These are phyloP conservation scores for Mesocentrotus franciscanus DNA, from an alignment of 53 echinoderm and acorn worm species.

Conservation along the genomic window DNA sequence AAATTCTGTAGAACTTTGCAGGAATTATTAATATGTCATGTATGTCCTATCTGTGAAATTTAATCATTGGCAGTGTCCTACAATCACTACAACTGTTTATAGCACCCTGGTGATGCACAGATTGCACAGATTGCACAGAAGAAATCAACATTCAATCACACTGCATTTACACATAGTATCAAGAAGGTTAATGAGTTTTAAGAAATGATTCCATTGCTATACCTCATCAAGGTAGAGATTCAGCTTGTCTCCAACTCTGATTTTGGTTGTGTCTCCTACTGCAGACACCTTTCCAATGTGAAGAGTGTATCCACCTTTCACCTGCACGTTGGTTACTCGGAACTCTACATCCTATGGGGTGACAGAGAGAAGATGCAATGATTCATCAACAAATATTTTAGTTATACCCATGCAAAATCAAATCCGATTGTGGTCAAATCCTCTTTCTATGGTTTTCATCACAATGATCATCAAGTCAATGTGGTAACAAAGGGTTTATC, in stretches of 20 bases:
- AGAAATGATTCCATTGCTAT: background rate
- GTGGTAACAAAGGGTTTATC: background rate
- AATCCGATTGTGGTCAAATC: background rate
- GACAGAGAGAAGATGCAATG: background rate
- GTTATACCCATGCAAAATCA: background rate
- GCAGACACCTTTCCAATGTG: slow-evolving; percentile 96
- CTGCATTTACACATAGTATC: too few species aligned
- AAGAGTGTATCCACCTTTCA: slow-evolving; percentile 95
- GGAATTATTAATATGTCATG: too few species aligned
- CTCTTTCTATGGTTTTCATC: background rate
- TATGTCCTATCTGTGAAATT: too few species aligned
- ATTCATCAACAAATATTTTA: background rate
- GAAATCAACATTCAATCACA: too few species aligned
- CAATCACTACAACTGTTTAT: too few species aligned
- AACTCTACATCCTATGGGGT: slow-evolving; percentile 90
- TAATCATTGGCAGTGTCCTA: too few species aligned
- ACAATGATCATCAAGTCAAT: slow-evolving; percentile 30
- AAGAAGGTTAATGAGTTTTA: too few species aligned
- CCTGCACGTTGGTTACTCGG: slow-evolving; percentile 95
- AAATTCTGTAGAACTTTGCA: too few species aligned
- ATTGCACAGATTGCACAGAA: too few species aligned
- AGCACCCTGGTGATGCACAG: too few species aligned
- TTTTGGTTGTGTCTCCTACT: slow-evolving; percentile 78
- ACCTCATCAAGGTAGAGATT: slow-evolving; percentile 96
- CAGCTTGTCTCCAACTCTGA: slow-evolving; percentile 89